Evolutionary conservation across 2,888 invertebrate genomes (phyloP).

Genomic region (Ceramica pisi): DNA sequence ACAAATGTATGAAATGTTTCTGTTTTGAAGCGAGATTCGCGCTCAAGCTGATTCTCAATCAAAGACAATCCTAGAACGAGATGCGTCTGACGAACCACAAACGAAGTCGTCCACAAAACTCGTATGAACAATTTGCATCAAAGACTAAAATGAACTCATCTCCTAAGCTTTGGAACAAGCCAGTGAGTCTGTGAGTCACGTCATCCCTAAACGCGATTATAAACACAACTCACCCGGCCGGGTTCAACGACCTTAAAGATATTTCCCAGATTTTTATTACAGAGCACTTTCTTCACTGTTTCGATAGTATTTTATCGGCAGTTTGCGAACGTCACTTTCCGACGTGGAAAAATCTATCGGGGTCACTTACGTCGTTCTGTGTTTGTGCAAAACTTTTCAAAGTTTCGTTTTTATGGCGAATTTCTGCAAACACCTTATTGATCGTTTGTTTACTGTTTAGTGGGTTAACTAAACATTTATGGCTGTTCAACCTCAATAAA

Average conservation of each 20-base stretch:
- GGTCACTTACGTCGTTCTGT: conserved; percentile 18
- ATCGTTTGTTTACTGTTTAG: conserved; percentile 33
- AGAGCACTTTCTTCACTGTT: conserved; percentile 62
- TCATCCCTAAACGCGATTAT: conserved; percentile 64
- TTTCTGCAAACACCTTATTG: conserved; percentile 10
- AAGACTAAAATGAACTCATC: conserved; percentile 37
- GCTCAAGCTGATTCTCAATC: conserved; percentile 10
- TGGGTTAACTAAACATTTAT: conserved; percentile 44
- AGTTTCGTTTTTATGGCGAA: conserved; percentile 22
- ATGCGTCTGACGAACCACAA: conserved; percentile 22
- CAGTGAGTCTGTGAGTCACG: conserved; percentile 25
- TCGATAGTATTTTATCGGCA: conserved; percentile 46
- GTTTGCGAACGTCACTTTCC: conserved; percentile 21
- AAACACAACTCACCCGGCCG: conserved; percentile 66
- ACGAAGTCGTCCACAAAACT: conserved; percentile 25
- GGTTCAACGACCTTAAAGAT: conserved; percentile 75
- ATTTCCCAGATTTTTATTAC: conserved; percentile 67
- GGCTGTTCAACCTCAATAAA: conserved; percentile 12
- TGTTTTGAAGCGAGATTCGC: not conserved
- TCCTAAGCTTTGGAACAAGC: conserved; percentile 26
- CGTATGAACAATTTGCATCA: conserved; percentile 2
- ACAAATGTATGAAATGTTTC: not conserved
- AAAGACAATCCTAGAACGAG: conserved; percentile 9
- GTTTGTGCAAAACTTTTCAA: conserved; percentile 31
- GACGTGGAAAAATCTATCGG: conserved; percentile 29